Evolutionary conservation across 1,140 invertebrate species (phyloP), one percentile per base, ranked within the genome.

Genomic region (Eumaeus atala): DNA sequence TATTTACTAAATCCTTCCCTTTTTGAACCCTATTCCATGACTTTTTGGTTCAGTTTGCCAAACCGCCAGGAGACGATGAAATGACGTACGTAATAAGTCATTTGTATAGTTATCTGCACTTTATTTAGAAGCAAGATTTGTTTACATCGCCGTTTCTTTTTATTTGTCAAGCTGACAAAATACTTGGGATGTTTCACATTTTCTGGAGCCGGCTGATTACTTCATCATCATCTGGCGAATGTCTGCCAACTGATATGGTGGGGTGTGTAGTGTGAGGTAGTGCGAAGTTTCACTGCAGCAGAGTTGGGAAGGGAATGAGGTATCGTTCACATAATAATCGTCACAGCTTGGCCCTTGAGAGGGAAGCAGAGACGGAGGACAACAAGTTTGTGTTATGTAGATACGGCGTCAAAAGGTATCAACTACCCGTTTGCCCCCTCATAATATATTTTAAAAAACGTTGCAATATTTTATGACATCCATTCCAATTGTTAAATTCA

Each of bases 21-120:
- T 61, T 64, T 38, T 51, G 9, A 66, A 56, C 70, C 52, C 53
- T 77, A 66, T 12, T 2, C 0, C 21, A 33, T 17, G 3, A 8
- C 3, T 4, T 12, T 42, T 42, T 16, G 38, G 14, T 8, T 10
- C 21, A 53, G 33, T 53, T 53, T 44, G 6, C 3, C 17, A 10
- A 28, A n/a, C 1, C 14, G 18, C 38, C 1, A 1, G 4, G 3
- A 14, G 33, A 9, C 38, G 17, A n/a, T 10, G 37, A 53, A 28
- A 42, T 14, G 37, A 70, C 65, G 77, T 79, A 80, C 69, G 33
- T 53, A 53, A 77, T 82, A 79, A 77, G 76, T 82, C 83, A 86
- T 84, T 86, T 83, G 77, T 86, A 75, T 69, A 81, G 69, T 77
- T 86, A 84, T 86, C 83, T 77, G 77, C 77, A 82, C 83, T 86